A percentile compares a stretch with the other conserved stretches of the same genome.
Evolutionary conservation across 2,113 vertebrate genomes (phyloP).

Genomic region (Gobiocypris rarus): DNA sequence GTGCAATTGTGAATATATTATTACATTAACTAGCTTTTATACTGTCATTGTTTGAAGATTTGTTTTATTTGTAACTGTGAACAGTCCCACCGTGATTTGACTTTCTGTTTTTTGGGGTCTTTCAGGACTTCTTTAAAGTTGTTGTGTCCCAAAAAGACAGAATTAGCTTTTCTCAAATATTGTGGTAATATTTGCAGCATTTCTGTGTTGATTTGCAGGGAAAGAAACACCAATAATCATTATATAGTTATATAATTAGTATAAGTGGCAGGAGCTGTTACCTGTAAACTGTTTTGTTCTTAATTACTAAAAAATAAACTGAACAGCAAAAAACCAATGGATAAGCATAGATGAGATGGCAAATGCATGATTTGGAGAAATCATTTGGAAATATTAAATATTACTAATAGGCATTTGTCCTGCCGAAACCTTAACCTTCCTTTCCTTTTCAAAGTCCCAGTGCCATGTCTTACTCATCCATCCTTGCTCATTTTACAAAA

Average conservation of each 20-base stretch:
- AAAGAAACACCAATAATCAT: background rate
- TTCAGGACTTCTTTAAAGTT: background rate
- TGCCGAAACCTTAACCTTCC: no score
- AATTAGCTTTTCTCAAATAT: background rate
- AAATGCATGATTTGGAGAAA: background rate
- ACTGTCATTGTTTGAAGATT: background rate
- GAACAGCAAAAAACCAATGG: background rate
- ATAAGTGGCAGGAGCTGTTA: background rate
- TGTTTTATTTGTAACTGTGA: background rate
- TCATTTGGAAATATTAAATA: no score
- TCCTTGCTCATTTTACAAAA: no score
- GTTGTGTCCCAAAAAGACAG: background rate
- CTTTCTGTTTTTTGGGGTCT: no score
- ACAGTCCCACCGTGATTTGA: background rate
- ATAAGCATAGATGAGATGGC: background rate
- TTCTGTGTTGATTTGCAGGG: background rate
- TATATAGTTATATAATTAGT: background rate
- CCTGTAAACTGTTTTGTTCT: background rate
- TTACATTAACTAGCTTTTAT: background rate
- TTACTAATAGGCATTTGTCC: no score
- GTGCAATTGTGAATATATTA: background rate
- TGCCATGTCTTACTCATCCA: no score
- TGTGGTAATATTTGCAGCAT: background rate
- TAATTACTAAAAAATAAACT: background rate
- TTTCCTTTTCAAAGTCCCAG: no score